Evolutionary conservation across 2,797 vertebrate species (phyloP), one percentile per base, ranked within the genome.

Genomic region (Chlorospingus semifuscus): DNA sequence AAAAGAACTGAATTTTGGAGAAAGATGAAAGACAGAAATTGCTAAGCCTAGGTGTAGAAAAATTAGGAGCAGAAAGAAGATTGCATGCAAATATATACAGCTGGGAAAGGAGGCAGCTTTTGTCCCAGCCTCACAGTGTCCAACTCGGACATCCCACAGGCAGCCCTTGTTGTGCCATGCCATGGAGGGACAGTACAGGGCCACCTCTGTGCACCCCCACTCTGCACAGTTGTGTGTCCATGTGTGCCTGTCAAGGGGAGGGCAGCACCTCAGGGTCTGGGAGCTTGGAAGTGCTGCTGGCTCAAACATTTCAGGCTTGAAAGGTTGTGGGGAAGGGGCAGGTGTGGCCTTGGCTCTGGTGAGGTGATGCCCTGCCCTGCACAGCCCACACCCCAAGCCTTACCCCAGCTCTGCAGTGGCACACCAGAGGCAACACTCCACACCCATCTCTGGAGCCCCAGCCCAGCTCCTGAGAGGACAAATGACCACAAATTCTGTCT

Each of bases 171-270:
- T 64, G 37, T 3, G 2, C 41, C 1, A 0, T 2, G 2, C 41
- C 0, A 0, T 6, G 52, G 36, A 36, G 47, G 70, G 66, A 82
- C 59, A 72, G 42, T 27, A 42, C 46, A 57, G 47, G 37, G 36
- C 30, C 37, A 83, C 41, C 6, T 24, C 80, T 42, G 70, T 27
- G 8, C 1, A 2, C 2, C 26, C 18, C 4, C 0, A 1, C 23
- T 46, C 30, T 21, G 13, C 2, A 5, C 17, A 44, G 9, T 5
- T 0, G 4, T 9, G 7, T 0, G 5, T 8, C 19, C 42, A 23
- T 0, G 0, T 11, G 75, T 53, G 36, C 20, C 59, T 75, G 50
- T 30, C 42, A 69, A 52, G 32, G 76, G 46, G 19, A 79, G 0
- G 1, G 55, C 46, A 81, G 44, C 65, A 50, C 13, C 42, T 37